Base-by-base conservation (phyloP, 2,888 invertebrate genomes). In the Drosophila hamatofila region DNA sequence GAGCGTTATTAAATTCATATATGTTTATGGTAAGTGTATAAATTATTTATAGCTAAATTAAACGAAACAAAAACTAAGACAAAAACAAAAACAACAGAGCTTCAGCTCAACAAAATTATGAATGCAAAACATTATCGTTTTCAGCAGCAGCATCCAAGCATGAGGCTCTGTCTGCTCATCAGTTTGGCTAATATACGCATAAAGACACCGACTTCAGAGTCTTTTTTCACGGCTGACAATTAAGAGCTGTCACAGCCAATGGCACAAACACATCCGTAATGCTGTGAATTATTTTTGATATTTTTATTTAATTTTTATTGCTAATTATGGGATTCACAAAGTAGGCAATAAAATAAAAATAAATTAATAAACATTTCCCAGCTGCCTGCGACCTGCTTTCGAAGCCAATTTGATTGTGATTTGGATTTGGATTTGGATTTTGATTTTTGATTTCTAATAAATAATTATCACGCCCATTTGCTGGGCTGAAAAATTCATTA, bases 31-130 rank as follows among this genome's bases (percentile, higher is more conserved):
- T 60, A 56, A 59, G 48, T 75, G 70, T 72, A 81, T 88, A 78
- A 88, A 83, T 85, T 64, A 88, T 88, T 86, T 85, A 86, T 86
- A 72, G 37, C 78, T 71, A 71, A 75, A 81, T 78, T 72, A 57
- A 49, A 58, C 18, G n/a, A 49, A 30, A 11, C 48, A 49, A 18
- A 18, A 49, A 30, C n/a, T n/a, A n/a, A n/a, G n/a, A n/a, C n/a
- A n/a, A n/a, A n/a, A n/a, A n/a, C n/a, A n/a, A n/a, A n/a, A n/a
- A n/a, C n/a, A n/a, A n/a, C 48, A 48, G 30, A 27, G 0, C 27
- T 12, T 16, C 30, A 30, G 3, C 27, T 4, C 18, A 8, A 44
- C 14, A 61, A 42, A 71, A 88, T 88, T 84, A 88, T 86, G 82
- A 84, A 86, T 86, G 82, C 78, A 80, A 78, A 82, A 72, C 63